Conservation (phyloP, 1,140 invertebrate species). For the Lepeophtheirus salmonis region DNA sequence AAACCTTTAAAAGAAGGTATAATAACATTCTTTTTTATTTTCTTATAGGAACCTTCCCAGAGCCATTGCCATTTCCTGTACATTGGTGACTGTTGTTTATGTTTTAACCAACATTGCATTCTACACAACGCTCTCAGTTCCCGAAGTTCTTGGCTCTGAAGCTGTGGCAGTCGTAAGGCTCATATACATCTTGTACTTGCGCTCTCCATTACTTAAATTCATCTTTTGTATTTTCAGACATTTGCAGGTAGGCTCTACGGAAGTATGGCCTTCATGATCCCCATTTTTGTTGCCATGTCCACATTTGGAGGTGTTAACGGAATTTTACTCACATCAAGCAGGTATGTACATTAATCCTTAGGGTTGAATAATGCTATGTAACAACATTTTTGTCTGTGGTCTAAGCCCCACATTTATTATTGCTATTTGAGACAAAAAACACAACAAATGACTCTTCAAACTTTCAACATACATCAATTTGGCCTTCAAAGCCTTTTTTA, state of each 20-base stretch:
- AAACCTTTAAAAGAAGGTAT: too few species aligned
- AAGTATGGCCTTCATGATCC: slow-evolving; percentile 36
- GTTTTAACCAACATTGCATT: slow-evolving; percentile 72
- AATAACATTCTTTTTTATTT: slow-evolving; percentile 10
- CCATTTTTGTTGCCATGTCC: slow-evolving; percentile 39
- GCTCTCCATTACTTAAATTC: background rate
- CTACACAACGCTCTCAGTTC: slow-evolving; percentile 52
- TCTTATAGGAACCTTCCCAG: slow-evolving; percentile 54
- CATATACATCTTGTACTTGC: background rate
- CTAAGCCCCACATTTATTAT: too few species aligned
- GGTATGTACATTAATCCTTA: too few species aligned
- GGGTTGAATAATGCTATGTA: background rate
- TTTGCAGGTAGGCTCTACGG: slow-evolving; percentile 36
- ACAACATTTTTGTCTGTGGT: too few species aligned
- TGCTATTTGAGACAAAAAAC: too few species aligned
- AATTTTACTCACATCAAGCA: slow-evolving; percentile 38
- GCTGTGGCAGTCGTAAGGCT: slow-evolving; percentile 41
- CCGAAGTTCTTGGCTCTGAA: slow-evolving; percentile 33
- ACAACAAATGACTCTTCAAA: too few species aligned
- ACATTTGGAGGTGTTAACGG: slow-evolving; percentile 41
- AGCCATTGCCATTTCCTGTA: slow-evolving; percentile 69
- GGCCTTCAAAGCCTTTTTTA: too few species aligned
- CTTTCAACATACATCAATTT: too few species aligned
- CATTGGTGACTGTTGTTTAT: slow-evolving; percentile 64
- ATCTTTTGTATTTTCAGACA: slow-evolving; percentile 20